Evolutionary conservation across 2,888 invertebrate genomes (phyloP).

Genomic region (Odiellus spinosus): DNA sequence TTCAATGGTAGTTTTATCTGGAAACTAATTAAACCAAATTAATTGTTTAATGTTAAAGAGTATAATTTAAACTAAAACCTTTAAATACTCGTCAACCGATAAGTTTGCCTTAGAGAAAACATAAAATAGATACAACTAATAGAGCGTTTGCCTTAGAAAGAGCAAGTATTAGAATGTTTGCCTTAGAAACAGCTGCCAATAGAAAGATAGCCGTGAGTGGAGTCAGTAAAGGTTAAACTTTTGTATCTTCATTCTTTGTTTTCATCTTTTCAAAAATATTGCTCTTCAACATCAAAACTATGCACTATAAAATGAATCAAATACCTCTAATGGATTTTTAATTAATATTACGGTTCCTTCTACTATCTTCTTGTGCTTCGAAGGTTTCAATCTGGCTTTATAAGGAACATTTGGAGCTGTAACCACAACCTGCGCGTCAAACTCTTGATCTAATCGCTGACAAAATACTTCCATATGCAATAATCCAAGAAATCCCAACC

Average conservation of each 20-base stretch:
- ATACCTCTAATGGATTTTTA: conserved; percentile 28
- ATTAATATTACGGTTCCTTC: conserved; percentile 31
- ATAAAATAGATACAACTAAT: no score
- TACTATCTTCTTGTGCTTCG: conserved; percentile 37
- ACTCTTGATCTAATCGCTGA: conserved; percentile 38
- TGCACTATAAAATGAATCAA: not conserved
- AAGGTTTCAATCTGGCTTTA: conserved; percentile 26
- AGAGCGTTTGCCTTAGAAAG: no score
- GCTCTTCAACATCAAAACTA: no score
- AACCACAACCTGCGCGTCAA: conserved; percentile 35
- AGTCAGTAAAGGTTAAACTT: no score
- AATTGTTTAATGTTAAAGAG: not conserved
- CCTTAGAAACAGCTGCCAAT: no score
- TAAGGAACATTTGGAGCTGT: conserved; percentile 39
- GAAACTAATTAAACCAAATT: conserved; percentile 25
- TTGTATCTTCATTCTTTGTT: no score
- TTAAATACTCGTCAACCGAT: no score
- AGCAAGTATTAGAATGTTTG: no score
- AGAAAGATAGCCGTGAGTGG: no score
- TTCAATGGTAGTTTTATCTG: conserved; percentile 41
- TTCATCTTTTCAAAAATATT: no score
- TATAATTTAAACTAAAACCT: no score
- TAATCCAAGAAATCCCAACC: conserved; percentile 35
- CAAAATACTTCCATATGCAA: conserved; percentile 39
- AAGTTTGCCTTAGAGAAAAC: no score